Base-by-base conservation (phyloP, 2,797 vertebrate species). In the Trichosurus vulpecula region DNA sequence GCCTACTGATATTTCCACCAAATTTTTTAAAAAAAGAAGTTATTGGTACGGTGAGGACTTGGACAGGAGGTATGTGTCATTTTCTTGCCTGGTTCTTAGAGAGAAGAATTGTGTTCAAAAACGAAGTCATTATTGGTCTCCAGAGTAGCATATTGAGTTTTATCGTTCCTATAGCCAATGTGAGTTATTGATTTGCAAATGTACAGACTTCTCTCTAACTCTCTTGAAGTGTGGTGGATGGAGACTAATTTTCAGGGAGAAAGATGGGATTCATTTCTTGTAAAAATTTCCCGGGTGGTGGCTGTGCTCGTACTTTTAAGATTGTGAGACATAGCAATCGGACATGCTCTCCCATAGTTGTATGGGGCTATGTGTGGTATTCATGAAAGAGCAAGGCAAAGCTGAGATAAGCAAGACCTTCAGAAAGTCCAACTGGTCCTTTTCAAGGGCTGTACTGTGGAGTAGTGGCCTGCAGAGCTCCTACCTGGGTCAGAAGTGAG, bases 111-210 rank as follows among this genome's bases (percentile, higher is more conserved):
- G 53, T 91, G 96, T 96, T 91, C 29, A 93, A 95, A 96, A 96
- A 96, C 96, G 94, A 96, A 94, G 97, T 96, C 94, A 41, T 96
- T 97, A 93, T 94, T 96, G 97, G 94, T 81, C 94, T 96, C 97
- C 74, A 29, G 87, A 95, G 96, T 96, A 95, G 55, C 96, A 96
- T 93, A 87, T 96, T 96, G 96, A 51, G 92, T 56, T 94, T 96
- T 95, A 96, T 97, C 95, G 95, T 97, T 95, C 96, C 66, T 92
- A 90, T 92, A 90, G 95, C 97, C 96, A 52, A 6, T 92, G 96
- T 91, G 90, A 93, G 97, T 96, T 97, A 97, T 97, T 97, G 97
- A 97, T 98, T 98, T 97, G 97, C 95, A 98, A 97, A 98, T 95
- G 90, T 94, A 30, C 74, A 96, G 96, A 94, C 74, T 97, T 95